Conservation (phyloP, 2,797 vertebrate species). For the Champsocephalus esox region DNA sequence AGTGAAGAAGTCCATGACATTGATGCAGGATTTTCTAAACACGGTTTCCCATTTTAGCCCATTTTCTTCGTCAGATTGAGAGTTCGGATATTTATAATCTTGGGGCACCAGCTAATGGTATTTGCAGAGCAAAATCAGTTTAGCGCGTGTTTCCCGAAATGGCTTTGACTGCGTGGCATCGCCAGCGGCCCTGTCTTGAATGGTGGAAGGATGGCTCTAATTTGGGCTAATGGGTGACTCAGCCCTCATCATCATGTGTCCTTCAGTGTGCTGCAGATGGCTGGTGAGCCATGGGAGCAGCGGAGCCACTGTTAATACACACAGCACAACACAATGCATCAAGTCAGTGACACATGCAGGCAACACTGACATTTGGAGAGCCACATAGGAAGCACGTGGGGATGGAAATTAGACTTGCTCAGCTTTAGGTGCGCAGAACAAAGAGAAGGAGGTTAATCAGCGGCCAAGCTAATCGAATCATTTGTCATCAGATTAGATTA, state of each 20-base stretch:
- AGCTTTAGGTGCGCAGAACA: slow-evolving; percentile 55
- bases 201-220: slow-evolving; percentile 81
- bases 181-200: slow-evolving; percentile 72
- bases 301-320: slow-evolving; percentile 34
- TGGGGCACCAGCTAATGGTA: slow-evolving; percentile 77
- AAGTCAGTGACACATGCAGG: slow-evolving; percentile 69
- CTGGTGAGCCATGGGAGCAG: slow-evolving; percentile 70
- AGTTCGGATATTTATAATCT: slow-evolving; percentile 81
- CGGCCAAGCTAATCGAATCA: slow-evolving; percentile 69
- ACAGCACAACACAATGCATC: slow-evolving; percentile 65
- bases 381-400: slow-evolving; percentile 4
- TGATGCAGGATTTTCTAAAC: slow-evolving; percentile 77
- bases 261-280: slow-evolving; percentile 72
- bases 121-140: slow-evolving; percentile 81
- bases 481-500: slow-evolving; percentile 78
- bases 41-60: slow-evolving; percentile 48
- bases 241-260: slow-evolving; percentile 73
- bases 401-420: slow-evolving; percentile 41
- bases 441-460: slow-evolving; percentile 75
- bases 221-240: slow-evolving; percentile 84
- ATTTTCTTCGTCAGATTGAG: slow-evolving; percentile 69
- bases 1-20: slow-evolving; percentile 62
- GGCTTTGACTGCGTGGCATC: slow-evolving; percentile 73
- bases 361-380: slow-evolving; percentile 64
- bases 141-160: slow-evolving; percentile 77